Base-by-base conservation (phyloP, 2,888 invertebrate species). In the Callosobruchus maculatus region DNA sequence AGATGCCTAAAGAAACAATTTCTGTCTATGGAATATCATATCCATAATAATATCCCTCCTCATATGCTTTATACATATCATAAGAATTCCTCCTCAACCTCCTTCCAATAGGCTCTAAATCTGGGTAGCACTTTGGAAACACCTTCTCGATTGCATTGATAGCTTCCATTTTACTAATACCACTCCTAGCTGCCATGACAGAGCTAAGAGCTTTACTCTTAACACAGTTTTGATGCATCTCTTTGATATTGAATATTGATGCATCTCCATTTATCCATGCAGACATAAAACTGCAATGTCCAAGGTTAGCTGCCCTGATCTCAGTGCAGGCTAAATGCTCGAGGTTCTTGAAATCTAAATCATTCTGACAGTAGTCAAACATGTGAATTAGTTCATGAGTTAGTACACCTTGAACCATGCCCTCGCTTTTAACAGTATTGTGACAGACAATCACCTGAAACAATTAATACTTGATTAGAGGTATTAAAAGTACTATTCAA, bases 361-460 rank as follows among this genome's bases (percentile, higher is more conserved):
- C 91, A 79, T 97, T 95, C 69, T 93, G 91, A 85, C 98, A 98
- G 84, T 92, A 95, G 86, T 98, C 98, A 84, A 97, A 98, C 95
- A 98, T 97, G 85, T 98, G 98, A 70, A 98, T 93, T 91, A 98
- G 91, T 87, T 98, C 98, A 82, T 98, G 98, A 0, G 94, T 92
- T 68, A 98, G 85, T 0, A 97, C 94, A 22, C 93, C 94, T 84
- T 94, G 94, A 0, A 96, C 91, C 85, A 93, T 89, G 18, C 92
- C 91, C 83, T 92, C 89, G 26, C 88, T 89, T 21, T 87, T 90
- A 0, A 93, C 93, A 74, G 92, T 93, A 86, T 98, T 98, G 84
- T 97, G 95, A 82, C 98, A 98, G 0, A 98, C 90, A 0, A 98
- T 94, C 77, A 98, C 93, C 89, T 97, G 95, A 88, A 79, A 78